These are phyloP conservation scores for Macroramphosus scolopax DNA, from an alignment of 2,797 vertebrate species.

Conservation along the genomic window DNA sequence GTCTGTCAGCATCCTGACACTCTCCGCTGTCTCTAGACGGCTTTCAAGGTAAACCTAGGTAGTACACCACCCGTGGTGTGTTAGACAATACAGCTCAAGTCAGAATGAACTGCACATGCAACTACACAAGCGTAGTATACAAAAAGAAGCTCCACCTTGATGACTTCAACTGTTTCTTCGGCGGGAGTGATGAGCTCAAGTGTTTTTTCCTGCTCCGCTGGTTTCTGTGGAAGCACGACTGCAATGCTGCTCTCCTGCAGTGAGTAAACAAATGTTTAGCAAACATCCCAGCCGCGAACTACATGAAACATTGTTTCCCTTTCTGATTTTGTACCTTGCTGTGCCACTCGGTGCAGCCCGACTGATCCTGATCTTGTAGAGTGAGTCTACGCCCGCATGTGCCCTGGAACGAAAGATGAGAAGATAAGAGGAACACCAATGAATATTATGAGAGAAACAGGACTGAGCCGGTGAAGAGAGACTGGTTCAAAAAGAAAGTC, in stretches of 20 bases:
- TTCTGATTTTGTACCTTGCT: conserved; percentile 65
- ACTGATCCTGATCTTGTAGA: conserved; percentile 65
- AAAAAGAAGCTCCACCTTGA: conserved; percentile 73
- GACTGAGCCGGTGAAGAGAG: conserved; percentile 9
- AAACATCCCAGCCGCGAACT: background rate
- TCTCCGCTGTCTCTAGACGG: conserved; percentile 54
- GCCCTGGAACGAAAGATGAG: conserved; percentile 66
- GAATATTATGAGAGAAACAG: conserved; percentile 13
- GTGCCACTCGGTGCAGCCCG: conserved; percentile 45
- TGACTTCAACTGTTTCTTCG: conserved; percentile 83
- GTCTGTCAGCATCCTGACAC: conserved; percentile 83
- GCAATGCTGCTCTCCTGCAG: conserved; percentile 77
- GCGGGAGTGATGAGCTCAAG: conserved; percentile 72
- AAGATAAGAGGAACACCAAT: conserved; percentile 15
- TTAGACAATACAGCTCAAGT: background rate
- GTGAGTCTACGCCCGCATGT: conserved; percentile 69
- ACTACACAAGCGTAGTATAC: background rate
- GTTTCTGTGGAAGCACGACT: conserved; percentile 71
- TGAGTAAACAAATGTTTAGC: conserved; percentile 7
- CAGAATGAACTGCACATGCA: too few species aligned
- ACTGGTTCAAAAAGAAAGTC: conserved; percentile 41
- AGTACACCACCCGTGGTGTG: background rate
- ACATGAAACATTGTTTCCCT: background rate
- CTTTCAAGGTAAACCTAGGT: conserved; percentile 82
- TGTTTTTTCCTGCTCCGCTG: conserved; percentile 57